Conservation (phyloP, 2,113 vertebrate genomes). For the Ochotona princeps region DNA sequence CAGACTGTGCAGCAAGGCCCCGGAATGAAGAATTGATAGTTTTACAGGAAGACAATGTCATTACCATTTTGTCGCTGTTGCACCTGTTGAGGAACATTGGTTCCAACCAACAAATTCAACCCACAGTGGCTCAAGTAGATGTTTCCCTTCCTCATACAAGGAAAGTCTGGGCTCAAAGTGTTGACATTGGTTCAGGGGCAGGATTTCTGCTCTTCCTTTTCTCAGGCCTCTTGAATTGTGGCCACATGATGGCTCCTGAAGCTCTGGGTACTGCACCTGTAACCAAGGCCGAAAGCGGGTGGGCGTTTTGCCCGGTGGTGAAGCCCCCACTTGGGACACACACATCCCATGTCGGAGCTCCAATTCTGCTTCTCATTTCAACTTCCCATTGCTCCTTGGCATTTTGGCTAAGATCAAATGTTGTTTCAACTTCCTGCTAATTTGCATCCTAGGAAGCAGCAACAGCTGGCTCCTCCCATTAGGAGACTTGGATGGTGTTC, state of each 20-base stretch:
- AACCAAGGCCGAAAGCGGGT: neutral
- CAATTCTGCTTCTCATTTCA: too few species aligned
- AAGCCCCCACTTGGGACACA: too few species aligned
- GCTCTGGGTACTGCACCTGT: neutral
- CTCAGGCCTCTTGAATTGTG: neutral
- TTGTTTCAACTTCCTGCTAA: too few species aligned
- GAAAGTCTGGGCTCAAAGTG: neutral
- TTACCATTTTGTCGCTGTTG: slow-evolving; percentile 8
- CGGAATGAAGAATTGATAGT: slow-evolving; percentile 60
- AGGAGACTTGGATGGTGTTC: too few species aligned
- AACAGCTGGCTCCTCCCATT: too few species aligned
- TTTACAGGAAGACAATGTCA: slow-evolving; percentile 19
- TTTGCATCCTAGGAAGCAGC: too few species aligned
- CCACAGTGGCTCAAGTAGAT: neutral
- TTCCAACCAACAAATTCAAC: slow-evolving; percentile 28
- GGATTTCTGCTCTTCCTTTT: neutral
- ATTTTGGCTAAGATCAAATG: too few species aligned
- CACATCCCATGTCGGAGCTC: too few species aligned
- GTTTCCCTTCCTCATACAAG: neutral
- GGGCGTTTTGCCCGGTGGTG: too few species aligned
- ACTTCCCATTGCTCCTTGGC: too few species aligned
- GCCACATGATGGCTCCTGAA: neutral
- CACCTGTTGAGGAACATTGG: slow-evolving; percentile 3
- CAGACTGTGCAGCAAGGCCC: slow-evolving; percentile 32
- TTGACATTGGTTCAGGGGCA: neutral